Percentiles rank a stretch among this genome's conserved stretches.
phyloP scores from a whole-genome alignment of 2,888 invertebrate species.

The Gastracanthus pulcherrimus region DNA sequence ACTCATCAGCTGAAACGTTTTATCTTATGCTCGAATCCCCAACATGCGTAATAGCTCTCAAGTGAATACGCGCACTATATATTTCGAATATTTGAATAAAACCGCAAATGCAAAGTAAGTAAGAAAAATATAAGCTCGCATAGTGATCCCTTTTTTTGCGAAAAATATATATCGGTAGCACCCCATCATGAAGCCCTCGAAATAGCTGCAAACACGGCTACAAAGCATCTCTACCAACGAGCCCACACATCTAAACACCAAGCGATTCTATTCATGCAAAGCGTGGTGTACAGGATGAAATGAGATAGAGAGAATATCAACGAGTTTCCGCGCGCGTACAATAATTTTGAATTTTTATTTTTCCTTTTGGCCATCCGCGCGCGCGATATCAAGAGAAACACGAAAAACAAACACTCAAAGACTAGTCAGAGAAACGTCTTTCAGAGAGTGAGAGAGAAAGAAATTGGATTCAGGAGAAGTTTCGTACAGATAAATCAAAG shows the following conservation, averaged over 20 bases:
- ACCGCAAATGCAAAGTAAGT: neutral
- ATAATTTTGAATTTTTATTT: conserved; percentile 29
- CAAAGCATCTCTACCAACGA: conserved; percentile 26
- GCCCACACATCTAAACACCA: conserved; percentile 44
- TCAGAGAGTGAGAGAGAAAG: conserved; percentile 4
- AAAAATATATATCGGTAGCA: neutral
- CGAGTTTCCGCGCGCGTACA: neutral
- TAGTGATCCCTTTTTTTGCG: neutral
- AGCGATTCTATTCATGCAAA: conserved; percentile 61
- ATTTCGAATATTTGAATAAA: neutral
- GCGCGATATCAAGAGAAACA: neutral
- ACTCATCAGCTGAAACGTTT: neutral
- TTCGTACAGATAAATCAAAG: conserved; percentile 22
- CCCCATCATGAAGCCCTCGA: neutral
- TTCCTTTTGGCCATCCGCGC: neutral
- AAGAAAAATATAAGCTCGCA: neutral
- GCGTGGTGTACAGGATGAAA: conserved; percentile 59
- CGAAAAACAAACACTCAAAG: conserved; percentile 41
- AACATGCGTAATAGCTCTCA: neutral
- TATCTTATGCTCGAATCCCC: neutral
- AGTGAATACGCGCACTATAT: neutral
- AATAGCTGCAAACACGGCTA: conserved; percentile 6
- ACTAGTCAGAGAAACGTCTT: conserved; percentile 49
- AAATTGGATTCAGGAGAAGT: conserved; percentile 34
- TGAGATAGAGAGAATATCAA: conserved; percentile 37